Base-by-base conservation (phyloP, 1,140 invertebrate species). In the Eurytemora carolleeae region DNA sequence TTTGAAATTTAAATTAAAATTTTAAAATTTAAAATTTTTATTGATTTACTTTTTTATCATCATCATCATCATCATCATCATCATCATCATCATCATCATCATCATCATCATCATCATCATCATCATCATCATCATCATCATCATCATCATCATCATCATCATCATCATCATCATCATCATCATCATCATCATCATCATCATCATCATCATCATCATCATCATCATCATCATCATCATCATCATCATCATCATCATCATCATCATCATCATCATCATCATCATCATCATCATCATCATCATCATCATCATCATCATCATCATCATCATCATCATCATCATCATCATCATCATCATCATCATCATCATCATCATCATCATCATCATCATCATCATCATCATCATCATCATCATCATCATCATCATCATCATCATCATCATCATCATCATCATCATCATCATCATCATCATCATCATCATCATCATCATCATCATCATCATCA, bases 21-120 rank as follows among this genome's bases (percentile, higher is more conserved):
- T n/a, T n/a, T n/a, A n/a, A n/a, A n/a, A n/a, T n/a, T n/a, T n/a
- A n/a, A n/a, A n/a, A n/a, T n/a, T n/a, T n/a, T n/a, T n/a, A n/a
- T n/a, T 12, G 7, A 55, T 19, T 20, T n/a, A 16, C 7, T n/a
- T 55, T 3, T n/a, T 19, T 20, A 55, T 19, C 54, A 55, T 19
- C 54, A 55, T 19, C 54, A 55, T 19, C 54, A 55, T 19, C 54
- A 55, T 19, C 54, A 55, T 19, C 54, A 55, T 19, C 54, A 55
- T 19, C 54, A 55, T 19, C 54, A 55, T 19, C 54, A 55, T 19
- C 54, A 55, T 19, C 54, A 55, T 19, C 54, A 55, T 19, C 54
- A 55, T 19, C 54, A 55, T 19, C 54, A 55, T 19, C 54, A 55
- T 19, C 54, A 55, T 19, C 54, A 55, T 19, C 54, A 55, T 19